Evolutionary conservation across 2,888 invertebrate species (phyloP).

Genomic region (Lithophane ornitopus): DNA sequence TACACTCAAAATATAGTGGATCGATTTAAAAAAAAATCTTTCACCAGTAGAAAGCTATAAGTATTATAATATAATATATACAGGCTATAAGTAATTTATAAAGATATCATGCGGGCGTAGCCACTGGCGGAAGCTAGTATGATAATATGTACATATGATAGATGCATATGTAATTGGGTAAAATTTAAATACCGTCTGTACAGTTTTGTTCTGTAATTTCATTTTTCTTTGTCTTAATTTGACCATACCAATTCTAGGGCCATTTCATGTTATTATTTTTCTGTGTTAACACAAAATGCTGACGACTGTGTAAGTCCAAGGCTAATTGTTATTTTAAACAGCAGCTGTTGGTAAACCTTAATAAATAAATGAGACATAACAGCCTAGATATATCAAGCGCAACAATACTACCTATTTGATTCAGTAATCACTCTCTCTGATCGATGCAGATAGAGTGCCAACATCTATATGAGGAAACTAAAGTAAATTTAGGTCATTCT

Average conservation of each 20-base stretch:
- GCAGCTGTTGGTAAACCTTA: not conserved
- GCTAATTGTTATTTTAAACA: not conserved
- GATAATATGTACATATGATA: not conserved
- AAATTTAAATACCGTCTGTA: not conserved
- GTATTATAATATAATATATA: too few relatives aligned
- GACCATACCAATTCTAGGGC: not conserved
- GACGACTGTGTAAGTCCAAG: not conserved
- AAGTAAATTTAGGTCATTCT: constrained; percentile 41
- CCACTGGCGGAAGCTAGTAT: too few relatives aligned
- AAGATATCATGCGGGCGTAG: too few relatives aligned
- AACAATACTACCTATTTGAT: constrained; percentile 21
- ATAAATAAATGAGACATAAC: not conserved
- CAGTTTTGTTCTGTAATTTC: too few relatives aligned
- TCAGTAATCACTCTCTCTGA: constrained; percentile 9
- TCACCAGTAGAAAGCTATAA: too few relatives aligned
- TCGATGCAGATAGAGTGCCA: constrained; percentile 19
- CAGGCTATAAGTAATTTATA: too few relatives aligned
- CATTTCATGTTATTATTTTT: not conserved
- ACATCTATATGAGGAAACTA: constrained; percentile 25
- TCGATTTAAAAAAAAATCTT: too few relatives aligned
- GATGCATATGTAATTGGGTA: not conserved
- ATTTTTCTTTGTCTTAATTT: not conserved
- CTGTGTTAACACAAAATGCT: too few relatives aligned
- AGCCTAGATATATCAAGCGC: not conserved
- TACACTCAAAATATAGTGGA: too few relatives aligned